Evolutionary conservation across 2,797 vertebrate species (phyloP).

Genomic region (Huso huso): DNA sequence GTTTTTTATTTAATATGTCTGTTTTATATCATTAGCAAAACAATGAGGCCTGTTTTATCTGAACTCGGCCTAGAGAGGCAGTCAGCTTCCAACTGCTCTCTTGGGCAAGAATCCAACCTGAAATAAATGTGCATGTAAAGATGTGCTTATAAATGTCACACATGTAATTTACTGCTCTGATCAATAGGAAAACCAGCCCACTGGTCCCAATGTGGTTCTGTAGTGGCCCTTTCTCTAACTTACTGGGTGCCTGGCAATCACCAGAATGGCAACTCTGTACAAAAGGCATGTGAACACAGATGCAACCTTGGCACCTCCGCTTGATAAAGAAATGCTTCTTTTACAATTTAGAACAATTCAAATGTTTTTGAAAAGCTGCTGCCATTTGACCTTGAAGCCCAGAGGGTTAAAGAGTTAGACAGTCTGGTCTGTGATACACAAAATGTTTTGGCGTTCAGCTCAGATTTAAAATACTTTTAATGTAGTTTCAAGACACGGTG

Average conservation of each 20-base stretch:
- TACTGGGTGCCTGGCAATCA: neutral
- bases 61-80: constrained; percentile 11
- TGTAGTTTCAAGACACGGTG: neutral
- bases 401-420: constrained; percentile 2
- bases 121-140: too few species aligned
- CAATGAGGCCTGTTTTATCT: constrained; percentile 13
- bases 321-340: neutral
- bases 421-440: constrained; percentile 11
- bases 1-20: constrained; percentile 2
- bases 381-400: constrained; percentile 2
- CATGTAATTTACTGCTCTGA: too few species aligned
- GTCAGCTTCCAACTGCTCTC: neutral
- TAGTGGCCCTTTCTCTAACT: neutral
- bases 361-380: neutral
- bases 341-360: neutral
- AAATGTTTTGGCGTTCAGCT: constrained; percentile 10
- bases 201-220: neutral
- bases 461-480: neutral
- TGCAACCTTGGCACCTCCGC: neutral
- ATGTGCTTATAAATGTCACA: too few species aligned
- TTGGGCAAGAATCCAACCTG: neutral
- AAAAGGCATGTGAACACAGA: neutral
- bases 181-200: too few species aligned
- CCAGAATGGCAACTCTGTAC: neutral
- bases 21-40: constrained; percentile 11